Conservation (phyloP, 2,113 vertebrate genomes). For the Aplodontia rufa region DNA sequence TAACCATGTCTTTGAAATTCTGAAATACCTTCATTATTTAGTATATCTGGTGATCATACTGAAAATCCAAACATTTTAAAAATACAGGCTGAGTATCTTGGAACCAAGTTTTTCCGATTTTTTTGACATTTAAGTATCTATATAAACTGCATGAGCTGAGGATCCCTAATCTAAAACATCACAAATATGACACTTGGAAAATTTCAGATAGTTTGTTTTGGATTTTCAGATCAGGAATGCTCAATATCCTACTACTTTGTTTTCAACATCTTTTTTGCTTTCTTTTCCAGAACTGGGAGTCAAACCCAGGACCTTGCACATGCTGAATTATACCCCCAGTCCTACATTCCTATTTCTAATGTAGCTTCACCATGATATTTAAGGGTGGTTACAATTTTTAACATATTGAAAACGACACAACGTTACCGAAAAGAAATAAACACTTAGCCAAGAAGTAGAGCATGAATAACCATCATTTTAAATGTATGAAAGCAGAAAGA, state of each 20-base stretch:
- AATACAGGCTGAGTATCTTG: neutral
- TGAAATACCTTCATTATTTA: neutral
- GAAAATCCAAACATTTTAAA: neutral
- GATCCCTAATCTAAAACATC: neutral
- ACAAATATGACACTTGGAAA: neutral
- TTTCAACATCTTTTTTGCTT: neutral
- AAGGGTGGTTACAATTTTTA: neutral
- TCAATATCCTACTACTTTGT: neutral
- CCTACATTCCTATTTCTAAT: constrained; percentile 5
- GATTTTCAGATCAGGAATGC: neutral
- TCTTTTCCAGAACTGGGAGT: no score
- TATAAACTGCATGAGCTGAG: neutral
- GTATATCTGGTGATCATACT: neutral
- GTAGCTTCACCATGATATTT: neutral
- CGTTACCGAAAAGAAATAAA: neutral
- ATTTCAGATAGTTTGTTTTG: neutral
- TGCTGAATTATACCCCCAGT: neutral
- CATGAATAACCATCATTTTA: neutral
- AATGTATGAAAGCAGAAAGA: neutral
- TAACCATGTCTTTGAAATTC: neutral
- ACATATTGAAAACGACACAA: neutral
- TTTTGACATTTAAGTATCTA: neutral
- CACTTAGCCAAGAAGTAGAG: neutral
- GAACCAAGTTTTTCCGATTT: neutral
- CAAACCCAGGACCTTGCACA: no score